Evolutionary conservation across 2,888 invertebrate species (phyloP), one percentile per base, ranked within the genome.

Genomic region (Oscheius myriophilus): DNA sequence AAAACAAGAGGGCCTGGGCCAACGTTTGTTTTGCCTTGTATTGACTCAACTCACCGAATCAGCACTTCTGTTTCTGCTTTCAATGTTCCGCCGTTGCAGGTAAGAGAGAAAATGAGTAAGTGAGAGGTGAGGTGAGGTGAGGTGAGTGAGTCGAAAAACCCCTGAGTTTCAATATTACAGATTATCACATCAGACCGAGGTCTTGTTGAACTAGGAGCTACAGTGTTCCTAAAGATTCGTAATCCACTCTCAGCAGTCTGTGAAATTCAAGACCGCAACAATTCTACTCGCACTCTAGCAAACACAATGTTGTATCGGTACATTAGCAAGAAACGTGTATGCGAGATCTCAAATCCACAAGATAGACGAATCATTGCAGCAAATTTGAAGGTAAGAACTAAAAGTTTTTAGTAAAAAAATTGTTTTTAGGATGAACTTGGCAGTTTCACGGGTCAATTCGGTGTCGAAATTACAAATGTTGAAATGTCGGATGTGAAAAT

Each of bases 41-140:
- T 89, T 61, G 80, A 80, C 51, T 79, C 75, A 11, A 83, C 78
- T 25, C 84, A 84, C 62, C 84, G 80, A 61, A 86, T 89, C 3
- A 88, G 88, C 73, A 83, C 88, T 26, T 78, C 88, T 41, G 83
- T 86, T 66, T 88, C 85, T 65, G 88, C 88, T 7, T 88, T 88
- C 77, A 88, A 87, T 78, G 87, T 89, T 11, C 88, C 89, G n/a
- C 88, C 88, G 14, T 82, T 88, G 46, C 88, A 88, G 84, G 88
- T 87, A 70, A 63, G 67, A 43, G 26, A 49, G 49, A 14, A 49
- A 23, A 18, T n/a, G 26, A 49, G 46, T 18, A 11, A 46, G 4
- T 4, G 3, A 18, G 46, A 6, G 46, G 4, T 46, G 3, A 7
- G 11, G 46, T 11, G 16, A 3, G 33, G 33, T 33, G 33, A 3